phyloP scores from a whole-genome alignment of 2,113 vertebrate species.

The Melanocharis versteri region DNA sequence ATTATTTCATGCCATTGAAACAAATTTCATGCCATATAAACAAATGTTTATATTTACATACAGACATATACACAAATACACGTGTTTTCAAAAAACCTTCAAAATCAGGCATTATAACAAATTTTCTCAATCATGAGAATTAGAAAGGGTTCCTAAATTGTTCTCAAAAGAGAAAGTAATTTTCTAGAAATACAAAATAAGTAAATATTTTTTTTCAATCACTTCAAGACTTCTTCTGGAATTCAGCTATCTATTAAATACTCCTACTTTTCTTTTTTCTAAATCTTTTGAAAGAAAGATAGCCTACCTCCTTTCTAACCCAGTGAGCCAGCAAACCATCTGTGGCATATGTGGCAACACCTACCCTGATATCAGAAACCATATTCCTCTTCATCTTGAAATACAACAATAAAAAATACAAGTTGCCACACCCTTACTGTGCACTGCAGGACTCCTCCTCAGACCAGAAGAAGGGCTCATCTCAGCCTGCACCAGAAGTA shows the following conservation, averaged over 20 bases:
- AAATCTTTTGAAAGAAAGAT: neutral
- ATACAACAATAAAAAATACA: neutral
- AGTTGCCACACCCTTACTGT: no score
- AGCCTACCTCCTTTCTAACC: neutral
- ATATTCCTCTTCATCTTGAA: neutral
- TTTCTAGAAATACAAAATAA: neutral
- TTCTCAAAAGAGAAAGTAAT: neutral
- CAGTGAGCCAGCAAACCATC: neutral
- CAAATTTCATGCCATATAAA: no score
- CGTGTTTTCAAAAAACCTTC: neutral
- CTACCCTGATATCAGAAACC: neutral
- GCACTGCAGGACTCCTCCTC: neutral
- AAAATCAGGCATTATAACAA: neutral
- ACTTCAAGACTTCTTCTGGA: neutral
- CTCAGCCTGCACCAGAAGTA: neutral
- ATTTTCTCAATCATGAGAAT: neutral
- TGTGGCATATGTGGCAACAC: neutral
- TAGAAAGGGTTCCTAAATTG: neutral
- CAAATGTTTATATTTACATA: neutral
- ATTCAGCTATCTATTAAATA: neutral
- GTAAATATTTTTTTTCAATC: neutral
- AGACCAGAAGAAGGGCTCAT: neutral
- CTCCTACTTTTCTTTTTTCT: neutral
- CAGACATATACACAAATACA: neutral
- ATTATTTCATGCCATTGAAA: neutral